Base-by-base conservation (phyloP, 2,797 vertebrate genomes). In the Emydoidea blandingii region DNA sequence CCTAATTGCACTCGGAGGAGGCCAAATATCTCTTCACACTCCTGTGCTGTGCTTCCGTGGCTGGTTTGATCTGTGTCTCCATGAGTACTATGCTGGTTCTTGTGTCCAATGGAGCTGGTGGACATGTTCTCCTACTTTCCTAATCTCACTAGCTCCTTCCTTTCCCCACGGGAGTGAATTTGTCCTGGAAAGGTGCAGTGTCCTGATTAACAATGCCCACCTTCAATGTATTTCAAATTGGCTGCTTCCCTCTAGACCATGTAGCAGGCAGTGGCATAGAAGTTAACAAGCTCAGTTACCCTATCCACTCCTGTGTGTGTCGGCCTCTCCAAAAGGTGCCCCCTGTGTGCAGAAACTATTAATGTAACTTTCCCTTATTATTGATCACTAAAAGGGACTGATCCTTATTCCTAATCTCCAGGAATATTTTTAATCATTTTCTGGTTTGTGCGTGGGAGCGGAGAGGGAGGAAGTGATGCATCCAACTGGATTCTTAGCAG, bases 401-500 rank as follows among this genome's bases (percentile, higher is more conserved):
- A 6, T 50, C 18, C 59, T 5, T 12, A 49, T 56, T 87, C 81
- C 81, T 83, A 85, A 68, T 68, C 52, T 5, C 0, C 5, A 52
- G 87, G 78, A 87, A 44, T 47, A 1, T 0, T 8, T 59, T 68
- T 52, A 84, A 37, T 8, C 54, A 21, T 25, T 79, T 79, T 85
- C 54, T 88, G 90, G 83, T 91, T 18, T 50, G 68, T 1, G 0
- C 47, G 50, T 78, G 86, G 93, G 89, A 76, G 88, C 88, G 81
- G 85, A 29, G 10, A 37, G 59, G 31, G 74, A 47, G 83, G 19
- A 52, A 65, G 86, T 11, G 1, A 4, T 25, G 81, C 0, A 12
- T 23, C 88, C 93, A 86, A 91, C 87, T 91, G 94, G 87, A 88
- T 83, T 72, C 2, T 37, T 85, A 34, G 12, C 47, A 83, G 92